Evolutionary conservation across 2,113 vertebrate species (phyloP).

Genomic region (Hiodon alosoides): DNA sequence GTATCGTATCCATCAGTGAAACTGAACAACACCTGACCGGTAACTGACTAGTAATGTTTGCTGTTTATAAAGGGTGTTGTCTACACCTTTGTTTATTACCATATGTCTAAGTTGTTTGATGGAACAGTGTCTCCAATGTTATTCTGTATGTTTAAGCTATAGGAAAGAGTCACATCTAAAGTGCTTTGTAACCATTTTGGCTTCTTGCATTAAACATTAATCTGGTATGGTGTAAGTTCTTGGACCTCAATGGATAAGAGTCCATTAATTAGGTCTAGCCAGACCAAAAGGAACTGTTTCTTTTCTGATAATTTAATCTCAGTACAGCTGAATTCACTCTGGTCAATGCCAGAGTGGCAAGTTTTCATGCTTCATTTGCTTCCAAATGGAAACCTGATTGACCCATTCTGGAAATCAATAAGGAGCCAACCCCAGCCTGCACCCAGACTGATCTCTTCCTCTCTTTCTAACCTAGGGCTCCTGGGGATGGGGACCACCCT

Average conservation of each 20-base stretch:
- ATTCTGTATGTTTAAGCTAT: no score
- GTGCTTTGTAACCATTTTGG: no score
- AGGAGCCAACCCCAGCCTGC: neutral
- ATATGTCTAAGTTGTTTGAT: no score
- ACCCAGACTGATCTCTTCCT: neutral
- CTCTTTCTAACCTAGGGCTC: constrained; percentile 16
- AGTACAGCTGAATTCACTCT: neutral
- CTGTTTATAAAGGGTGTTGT: no score
- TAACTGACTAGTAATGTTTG: no score
- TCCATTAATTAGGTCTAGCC: neutral
- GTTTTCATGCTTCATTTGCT: neutral
- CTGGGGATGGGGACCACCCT: constrained; percentile 54
- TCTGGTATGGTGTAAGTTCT: neutral
- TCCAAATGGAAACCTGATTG: neutral
- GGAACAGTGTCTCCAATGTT: no score
- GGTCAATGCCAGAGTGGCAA: neutral
- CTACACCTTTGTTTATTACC: no score
- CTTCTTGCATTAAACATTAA: neutral
- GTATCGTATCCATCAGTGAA: no score
- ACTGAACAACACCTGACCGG: no score
- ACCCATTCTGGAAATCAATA: neutral
- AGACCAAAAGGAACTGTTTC: neutral
- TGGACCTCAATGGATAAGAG: neutral
- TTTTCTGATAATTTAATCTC: constrained; percentile 6
- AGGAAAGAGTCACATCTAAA: no score